phyloP scores from a whole-genome alignment of 2,113 vertebrate species.

The Ifrita kowaldi region DNA sequence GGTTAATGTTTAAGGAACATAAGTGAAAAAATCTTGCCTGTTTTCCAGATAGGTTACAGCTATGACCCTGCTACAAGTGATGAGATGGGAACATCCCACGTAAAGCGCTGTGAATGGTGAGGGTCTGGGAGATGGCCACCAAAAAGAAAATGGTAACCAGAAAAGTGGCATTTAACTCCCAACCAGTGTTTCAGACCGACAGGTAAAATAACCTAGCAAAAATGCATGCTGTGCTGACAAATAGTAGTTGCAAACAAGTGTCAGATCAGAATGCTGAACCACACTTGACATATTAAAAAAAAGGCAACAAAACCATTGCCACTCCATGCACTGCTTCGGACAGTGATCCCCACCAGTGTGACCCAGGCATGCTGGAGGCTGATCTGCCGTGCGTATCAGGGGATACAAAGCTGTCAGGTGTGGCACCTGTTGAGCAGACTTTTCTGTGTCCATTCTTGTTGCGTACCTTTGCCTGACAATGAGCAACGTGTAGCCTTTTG shows the following conservation, averaged over 20 bases:
- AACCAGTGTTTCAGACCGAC: background rate
- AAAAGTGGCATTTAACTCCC: background rate
- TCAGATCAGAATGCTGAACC: accelerated
- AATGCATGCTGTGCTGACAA: background rate
- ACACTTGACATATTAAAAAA: background rate
- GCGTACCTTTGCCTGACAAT: background rate
- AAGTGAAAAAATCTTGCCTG: background rate
- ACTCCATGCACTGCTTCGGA: accelerated
- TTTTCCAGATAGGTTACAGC: background rate
- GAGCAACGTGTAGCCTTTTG: background rate
- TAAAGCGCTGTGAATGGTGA: background rate
- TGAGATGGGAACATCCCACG: background rate
- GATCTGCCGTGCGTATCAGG: background rate
- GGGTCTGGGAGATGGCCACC: background rate
- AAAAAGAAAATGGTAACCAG: background rate
- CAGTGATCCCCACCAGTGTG: accelerated
- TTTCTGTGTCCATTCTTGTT: background rate
- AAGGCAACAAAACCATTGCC: accelerated
- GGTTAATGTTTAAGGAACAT: background rate
- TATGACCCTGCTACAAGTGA: background rate
- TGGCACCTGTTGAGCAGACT: background rate
- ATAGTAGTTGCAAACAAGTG: background rate
- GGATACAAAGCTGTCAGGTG: accelerated
- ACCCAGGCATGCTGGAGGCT: background rate
- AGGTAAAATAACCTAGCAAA: background rate